Evolutionary conservation across 1,140 invertebrate genomes (phyloP), one percentile per base, ranked within the genome.

Genomic region (Adelges cooleyi): DNA sequence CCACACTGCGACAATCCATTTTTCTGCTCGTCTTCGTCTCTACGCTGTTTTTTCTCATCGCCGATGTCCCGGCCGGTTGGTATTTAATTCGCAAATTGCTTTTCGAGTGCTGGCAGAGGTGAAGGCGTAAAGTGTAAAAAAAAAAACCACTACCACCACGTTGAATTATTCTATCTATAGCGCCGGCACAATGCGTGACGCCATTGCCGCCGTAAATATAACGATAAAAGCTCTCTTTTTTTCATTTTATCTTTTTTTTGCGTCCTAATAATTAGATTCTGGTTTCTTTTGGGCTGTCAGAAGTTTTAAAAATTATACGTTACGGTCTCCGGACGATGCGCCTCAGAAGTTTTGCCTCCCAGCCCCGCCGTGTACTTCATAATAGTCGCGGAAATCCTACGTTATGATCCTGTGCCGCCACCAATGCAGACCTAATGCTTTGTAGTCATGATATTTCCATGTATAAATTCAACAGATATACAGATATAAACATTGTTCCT

Each of bases 251-350:
- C 11, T 56, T 20, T 48, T 62, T 62, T 62, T 25, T 23, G 11
- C 42, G n/a, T 46, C 22, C 9, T 6, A 46, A 46, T 62, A 62
- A 62, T 62, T 62, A 62, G 42, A 62, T 62, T 62, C 56, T 48
- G 56, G 42, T 48, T 48, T 62, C n/a, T 15, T 48, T 62, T 25
- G 38, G 56, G 17, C 56, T 48, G 56, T 62, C 56, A 62, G 18
- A 62, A 62, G 56, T 62, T 62, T n/a, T 62, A 62, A 62, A 62
- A 62, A 62, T 62, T 62, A 62, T 62, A 48, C 42, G 56, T 42
- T n/a, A 59, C 23, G 54, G 54, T 59, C 54, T 59, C 54, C 44
- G 23, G 54, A 20, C 40, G 10, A 44, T 25, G 54, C 25, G 40
- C 42, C n/a, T 23, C 23, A 48, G 56, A 62, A 62, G 42, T 62